Evolutionary conservation across 2,797 vertebrate species (phyloP).

Genomic region (Aldrovandia affinis): DNA sequence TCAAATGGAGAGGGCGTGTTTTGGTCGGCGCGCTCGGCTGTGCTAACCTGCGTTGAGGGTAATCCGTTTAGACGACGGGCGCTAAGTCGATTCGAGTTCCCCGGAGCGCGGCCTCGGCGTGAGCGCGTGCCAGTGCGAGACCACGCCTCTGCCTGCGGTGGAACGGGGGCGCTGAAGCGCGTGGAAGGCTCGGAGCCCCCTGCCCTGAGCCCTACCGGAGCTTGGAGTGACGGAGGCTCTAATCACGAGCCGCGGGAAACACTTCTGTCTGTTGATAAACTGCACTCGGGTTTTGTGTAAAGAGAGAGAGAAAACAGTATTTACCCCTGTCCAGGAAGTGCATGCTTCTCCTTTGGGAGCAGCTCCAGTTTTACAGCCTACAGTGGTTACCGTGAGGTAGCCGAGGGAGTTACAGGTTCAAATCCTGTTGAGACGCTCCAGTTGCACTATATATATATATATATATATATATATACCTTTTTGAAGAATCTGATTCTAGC

Average conservation of each 20-base stretch:
- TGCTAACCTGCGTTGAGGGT: background rate
- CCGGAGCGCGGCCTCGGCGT: background rate
- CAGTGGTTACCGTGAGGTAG: too few relatives aligned
- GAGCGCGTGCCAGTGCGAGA: background rate
- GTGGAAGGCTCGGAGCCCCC: background rate
- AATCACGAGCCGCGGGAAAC: conserved; percentile 44
- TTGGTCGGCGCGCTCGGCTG: background rate
- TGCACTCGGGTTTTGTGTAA: conserved; percentile 27
- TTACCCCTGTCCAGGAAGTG: conserved; percentile 34
- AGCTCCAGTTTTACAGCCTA: too few relatives aligned
- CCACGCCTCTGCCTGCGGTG: background rate
- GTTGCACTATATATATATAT: too few relatives aligned
- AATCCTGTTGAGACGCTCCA: too few relatives aligned
- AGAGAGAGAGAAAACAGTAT: conserved; percentile 31
- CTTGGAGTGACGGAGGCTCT: conserved; percentile 40
- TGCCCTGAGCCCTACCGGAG: background rate
- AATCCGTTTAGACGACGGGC: background rate
- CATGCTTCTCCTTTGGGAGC: background rate
- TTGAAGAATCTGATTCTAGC: too few relatives aligned
- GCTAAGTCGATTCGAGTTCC: background rate
- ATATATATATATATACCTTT: too few relatives aligned
- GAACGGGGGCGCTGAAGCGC: background rate
- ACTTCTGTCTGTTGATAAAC: conserved; percentile 43
- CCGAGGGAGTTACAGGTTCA: too few relatives aligned
- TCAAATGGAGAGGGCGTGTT: too few relatives aligned